Evolutionary conservation across 2,113 vertebrate species (phyloP).

Genomic region (Neofelis nebulosa): DNA sequence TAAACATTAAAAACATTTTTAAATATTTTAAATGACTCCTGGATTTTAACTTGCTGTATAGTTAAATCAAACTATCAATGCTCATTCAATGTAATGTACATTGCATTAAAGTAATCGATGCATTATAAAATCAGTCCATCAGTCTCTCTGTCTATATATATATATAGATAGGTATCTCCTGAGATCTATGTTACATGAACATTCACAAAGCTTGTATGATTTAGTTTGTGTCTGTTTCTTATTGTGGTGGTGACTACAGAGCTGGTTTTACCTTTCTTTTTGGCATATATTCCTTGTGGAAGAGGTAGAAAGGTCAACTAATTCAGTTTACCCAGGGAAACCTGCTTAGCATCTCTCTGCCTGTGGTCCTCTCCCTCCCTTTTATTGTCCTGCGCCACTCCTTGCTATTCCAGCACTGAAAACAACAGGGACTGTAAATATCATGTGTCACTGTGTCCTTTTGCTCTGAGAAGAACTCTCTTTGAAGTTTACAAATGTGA

Average conservation of each 20-base stretch:
- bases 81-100: neutral
- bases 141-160: too few relatives aligned
- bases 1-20: too few relatives aligned
- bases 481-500: neutral
- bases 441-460: neutral
- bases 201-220: neutral
- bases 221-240: neutral
- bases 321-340: neutral
- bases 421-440: neutral
- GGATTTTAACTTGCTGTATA: neutral
- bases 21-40: neutral
- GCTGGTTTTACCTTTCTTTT: neutral
- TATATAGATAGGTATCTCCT: too few relatives aligned
- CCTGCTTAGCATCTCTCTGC: neutral
- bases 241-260: neutral
- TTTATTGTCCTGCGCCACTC: neutral
- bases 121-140: neutral
- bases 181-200: neutral
- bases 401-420: neutral
- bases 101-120: neutral
- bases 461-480: neutral
- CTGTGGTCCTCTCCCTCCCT: neutral
- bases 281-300: neutral
- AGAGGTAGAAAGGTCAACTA: conserved; percentile 22
- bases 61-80: conserved; percentile 1